A percentile compares a stretch with the other conserved stretches of the same genome.
These are phyloP conservation scores for Brevimyrus niger DNA, from an alignment of 2,113 vertebrate species.

Conservation along the genomic window DNA sequence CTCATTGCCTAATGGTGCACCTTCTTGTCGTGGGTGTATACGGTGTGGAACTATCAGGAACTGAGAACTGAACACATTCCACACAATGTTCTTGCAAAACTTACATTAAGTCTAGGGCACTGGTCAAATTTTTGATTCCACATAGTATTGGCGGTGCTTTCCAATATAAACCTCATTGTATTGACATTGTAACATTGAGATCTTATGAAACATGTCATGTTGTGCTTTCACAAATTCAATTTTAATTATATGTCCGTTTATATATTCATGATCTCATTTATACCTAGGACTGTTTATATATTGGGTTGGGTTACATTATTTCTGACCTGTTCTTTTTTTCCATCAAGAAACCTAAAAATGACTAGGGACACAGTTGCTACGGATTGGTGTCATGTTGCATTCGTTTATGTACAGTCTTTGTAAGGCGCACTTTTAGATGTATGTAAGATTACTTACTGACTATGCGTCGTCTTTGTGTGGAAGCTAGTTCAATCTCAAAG, in stretches of 20 bases:
- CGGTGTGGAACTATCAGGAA: neutral
- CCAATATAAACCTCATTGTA: neutral
- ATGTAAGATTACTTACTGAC: neutral
- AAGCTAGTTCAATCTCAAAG: neutral
- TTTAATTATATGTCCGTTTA: neutral
- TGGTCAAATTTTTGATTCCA: neutral
- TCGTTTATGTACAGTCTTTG: neutral
- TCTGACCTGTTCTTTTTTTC: neutral
- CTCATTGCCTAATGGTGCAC: neutral
- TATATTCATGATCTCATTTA: neutral
- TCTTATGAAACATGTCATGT: neutral
- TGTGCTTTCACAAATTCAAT: neutral
- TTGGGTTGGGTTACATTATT: neutral
- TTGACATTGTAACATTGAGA: neutral
- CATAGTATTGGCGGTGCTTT: neutral
- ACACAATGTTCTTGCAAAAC: neutral
- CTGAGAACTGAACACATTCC: neutral
- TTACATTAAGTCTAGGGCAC: neutral
- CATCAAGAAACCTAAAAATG: neutral
- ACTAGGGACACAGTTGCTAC: neutral
- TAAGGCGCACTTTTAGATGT: neutral
- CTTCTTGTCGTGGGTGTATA: neutral
- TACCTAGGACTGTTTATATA: neutral
- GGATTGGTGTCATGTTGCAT: neutral
- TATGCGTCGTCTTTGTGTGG: neutral